A percentile compares a stretch with the other conserved stretches of the same genome.
Conservation (phyloP, 2,888 invertebrate species). For the Pristionchus mayeri region DNA sequence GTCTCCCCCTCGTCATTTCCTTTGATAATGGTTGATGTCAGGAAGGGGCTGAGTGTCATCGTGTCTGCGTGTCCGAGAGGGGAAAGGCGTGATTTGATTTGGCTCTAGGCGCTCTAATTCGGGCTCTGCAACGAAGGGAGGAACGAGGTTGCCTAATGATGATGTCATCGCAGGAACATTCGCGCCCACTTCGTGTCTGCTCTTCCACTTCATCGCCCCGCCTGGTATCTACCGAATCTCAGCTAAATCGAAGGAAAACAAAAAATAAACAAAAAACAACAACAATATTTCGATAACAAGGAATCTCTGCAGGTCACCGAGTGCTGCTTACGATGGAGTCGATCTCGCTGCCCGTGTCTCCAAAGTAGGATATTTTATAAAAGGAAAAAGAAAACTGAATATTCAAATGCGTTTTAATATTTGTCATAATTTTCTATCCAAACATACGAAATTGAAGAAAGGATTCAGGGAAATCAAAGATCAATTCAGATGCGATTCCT, state of each 20-base stretch:
- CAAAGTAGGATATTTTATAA: background rate
- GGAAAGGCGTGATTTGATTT: no score
- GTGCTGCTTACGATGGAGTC: background rate
- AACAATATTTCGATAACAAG: background rate
- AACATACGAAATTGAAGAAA: no score
- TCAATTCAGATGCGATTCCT: slow-evolving; percentile 27
- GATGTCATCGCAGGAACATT: slow-evolving; percentile 18
- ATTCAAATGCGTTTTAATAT: no score
- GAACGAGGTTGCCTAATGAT: background rate
- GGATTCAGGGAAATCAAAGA: no score
- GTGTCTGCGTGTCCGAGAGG: no score
- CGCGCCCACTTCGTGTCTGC: background rate
- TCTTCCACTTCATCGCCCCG: slow-evolving; percentile 27
- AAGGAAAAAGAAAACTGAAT: no score
- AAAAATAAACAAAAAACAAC: background rate
- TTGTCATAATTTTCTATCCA: no score
- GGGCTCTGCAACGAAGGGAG: no score
- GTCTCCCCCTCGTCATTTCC: no score
- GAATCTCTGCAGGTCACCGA: background rate
- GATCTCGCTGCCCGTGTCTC: slow-evolving; percentile 16
- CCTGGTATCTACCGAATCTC: background rate
- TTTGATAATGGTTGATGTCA: no score
- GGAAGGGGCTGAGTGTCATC: no score
- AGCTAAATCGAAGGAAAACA: background rate
- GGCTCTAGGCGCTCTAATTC: no score